Conservation (phyloP, 2,113 vertebrate species). For the Centropus bengalensis region DNA sequence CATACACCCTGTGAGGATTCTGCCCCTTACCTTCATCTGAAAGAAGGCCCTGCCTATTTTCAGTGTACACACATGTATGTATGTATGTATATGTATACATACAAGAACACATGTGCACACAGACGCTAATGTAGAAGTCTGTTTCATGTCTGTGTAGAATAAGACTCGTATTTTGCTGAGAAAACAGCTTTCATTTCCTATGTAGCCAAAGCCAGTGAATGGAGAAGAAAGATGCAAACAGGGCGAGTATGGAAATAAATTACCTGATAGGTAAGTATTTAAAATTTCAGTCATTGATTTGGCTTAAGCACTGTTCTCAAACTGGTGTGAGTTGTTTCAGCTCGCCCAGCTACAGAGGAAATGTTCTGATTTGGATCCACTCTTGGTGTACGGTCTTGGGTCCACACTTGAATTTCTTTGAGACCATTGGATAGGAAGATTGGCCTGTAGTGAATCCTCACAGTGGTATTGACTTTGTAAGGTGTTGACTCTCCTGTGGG, state of each 20-base stretch:
- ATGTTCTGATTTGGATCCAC: neutral
- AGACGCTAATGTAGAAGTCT: rapidly evolving
- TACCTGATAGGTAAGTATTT: neutral
- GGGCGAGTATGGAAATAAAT: neutral
- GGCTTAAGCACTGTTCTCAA: neutral
- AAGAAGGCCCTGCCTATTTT: neutral
- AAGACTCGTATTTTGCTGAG: neutral
- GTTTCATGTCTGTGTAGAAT: neutral
- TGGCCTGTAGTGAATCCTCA: neutral
- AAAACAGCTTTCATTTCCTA: neutral
- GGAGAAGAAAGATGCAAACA: neutral
- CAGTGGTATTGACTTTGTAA: neutral
- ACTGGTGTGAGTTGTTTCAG: neutral
- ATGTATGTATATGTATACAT: neutral
- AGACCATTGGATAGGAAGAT: neutral
- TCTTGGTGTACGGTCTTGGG: neutral
- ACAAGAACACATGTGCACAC: rapidly evolving
- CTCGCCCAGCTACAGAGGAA: neutral
- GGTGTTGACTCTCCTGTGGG: neutral
- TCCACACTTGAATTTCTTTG: neutral
- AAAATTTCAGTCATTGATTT: neutral
- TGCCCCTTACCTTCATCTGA: neutral
- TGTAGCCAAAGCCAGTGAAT: neutral
- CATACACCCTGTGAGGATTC: neutral
- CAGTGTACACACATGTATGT: neutral